Evolutionary conservation across 1,140 invertebrate species (phyloP).

Genomic region (Chrysoperla carnea): DNA sequence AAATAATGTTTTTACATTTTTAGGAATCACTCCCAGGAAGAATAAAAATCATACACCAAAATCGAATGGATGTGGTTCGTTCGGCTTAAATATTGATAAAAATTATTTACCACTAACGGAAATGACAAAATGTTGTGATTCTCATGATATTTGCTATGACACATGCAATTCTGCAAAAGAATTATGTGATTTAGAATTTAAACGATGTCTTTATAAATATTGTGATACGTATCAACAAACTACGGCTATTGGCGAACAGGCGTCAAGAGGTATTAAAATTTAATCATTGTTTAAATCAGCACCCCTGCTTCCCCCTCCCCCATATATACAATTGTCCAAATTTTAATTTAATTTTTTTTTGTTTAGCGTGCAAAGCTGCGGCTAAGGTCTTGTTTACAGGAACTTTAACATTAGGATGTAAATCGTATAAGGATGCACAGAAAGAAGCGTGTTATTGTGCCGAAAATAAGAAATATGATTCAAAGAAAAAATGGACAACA

Average conservation of each 20-base stretch:
- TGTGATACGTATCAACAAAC: conserved; percentile 51
- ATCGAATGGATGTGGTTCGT: conserved; percentile 67
- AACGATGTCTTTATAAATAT: conserved; percentile 64
- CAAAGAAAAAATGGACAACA: conserved; percentile 29
- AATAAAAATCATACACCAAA: conserved; percentile 52
- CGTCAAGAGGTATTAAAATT: conserved; percentile 35
- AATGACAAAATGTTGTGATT: conserved; percentile 71
- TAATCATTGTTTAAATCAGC: no score
- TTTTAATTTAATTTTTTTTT: conserved; percentile 6
- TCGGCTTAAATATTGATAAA: conserved; percentile 50
- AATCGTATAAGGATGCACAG: conserved; percentile 66
- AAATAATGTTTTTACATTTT: conserved; percentile 5
- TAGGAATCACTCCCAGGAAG: conserved; percentile 43
- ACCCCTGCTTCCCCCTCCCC: no score
- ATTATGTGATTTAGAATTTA: conserved; percentile 71
- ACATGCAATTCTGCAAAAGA: conserved; percentile 74
- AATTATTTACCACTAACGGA: conserved; percentile 55
- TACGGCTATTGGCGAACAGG: conserved; percentile 30
- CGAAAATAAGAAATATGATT: conserved; percentile 23
- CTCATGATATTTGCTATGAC: conserved; percentile 79
- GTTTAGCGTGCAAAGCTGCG: conserved; percentile 58
- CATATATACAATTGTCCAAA: not conserved
- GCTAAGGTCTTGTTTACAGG: conserved; percentile 70
- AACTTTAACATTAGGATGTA: conserved; percentile 64
- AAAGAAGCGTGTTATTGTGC: conserved; percentile 58